Base-by-base conservation (phyloP, 2,888 invertebrate genomes). In the Danaus chrysippus region DNA sequence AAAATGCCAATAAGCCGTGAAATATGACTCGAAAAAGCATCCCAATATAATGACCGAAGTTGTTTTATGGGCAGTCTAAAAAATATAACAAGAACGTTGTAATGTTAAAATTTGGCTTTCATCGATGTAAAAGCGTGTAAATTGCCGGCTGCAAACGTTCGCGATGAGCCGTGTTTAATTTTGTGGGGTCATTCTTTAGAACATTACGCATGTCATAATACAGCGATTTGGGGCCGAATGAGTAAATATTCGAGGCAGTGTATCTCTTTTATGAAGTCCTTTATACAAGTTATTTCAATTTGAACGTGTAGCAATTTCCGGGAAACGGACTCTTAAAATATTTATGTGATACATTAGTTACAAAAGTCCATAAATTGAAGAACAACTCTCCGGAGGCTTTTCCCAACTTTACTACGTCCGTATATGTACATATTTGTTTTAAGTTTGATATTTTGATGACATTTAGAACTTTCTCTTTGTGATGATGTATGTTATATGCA, bases 51-150 rank as follows among this genome's bases (percentile, higher is more conserved):
- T 84, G 81, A 74, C 72, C 81, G 61, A 87, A 86, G 84, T 86
- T 85, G 83, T 84, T 88, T 88, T 84, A 88, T 83, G 83, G 81
- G 81, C 78, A 79, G 77, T 80, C 85, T 81, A 86, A 88, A 89
- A 89, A 90, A 86, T 84, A 84, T 86, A 84, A 87, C 81, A 78
- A 79, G 70, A 69, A 65, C 71, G 70, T 78, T 81, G 81, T 87
- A 84, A 87, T 86, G 82, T 83, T 82, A 42, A 82, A 77, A 84
- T 87, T 80, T 83, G 84, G 77, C 78, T 73, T 73, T 77, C 81
- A 84, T 86, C 81, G 82, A 86, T 85, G 81, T 81, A 76, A 80
- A 77, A 72, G 73, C 76, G 76, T 78, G 78, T 64, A 68, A 66
- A 64, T 58, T 60, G 62, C 63, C 44, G 59, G 52, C 56, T 62